Evolutionary conservation across 2,888 invertebrate genomes (phyloP), one percentile per base, ranked within the genome.

Genomic region (Eugnorisma glareosa): DNA sequence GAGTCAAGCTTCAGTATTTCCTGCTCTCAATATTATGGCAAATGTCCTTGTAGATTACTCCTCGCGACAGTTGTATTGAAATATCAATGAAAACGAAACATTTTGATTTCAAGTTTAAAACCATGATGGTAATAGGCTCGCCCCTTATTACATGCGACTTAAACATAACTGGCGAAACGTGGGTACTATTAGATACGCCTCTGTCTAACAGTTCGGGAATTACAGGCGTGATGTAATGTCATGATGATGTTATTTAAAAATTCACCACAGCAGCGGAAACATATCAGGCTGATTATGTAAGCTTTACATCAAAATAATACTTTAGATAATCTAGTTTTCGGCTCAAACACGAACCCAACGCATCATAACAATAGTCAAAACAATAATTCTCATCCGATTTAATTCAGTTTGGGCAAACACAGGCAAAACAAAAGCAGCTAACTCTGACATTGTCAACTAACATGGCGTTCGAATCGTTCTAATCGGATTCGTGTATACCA

Each of bases 401-500:
- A 86, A 85, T 85, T 86, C 85, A 77, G 80, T 85, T 85, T 84
- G 67, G 73, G 40, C 66, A 81, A 86, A 86, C 66, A 84, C 37
- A 73, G 40, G 48, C 75, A 45, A 69, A 87, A 86, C 87, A 82
- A 86, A 87, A 85, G 86, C 85, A 64, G 61, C 72, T 79, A 85
- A 86, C 74, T 84, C 77, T 74, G 61, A 81, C 77, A 79, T 87
- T 79, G 81, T 79, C 73, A 83, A 83, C 86, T 83, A 79, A 83
- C 86, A 85, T 85, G 77, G 64, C 86, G 69, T 81, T 87, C 68
- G 79, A 85, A 86, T 82, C 74, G 77, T 75, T 81, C 86, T 86
- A 86, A 85, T 86, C 88, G 88, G 75, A 85, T 87, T 85, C 73
- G 70, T 83, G 79, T 85, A 81, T 77, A 85, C 78, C 84, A 78